Percentiles rank a stretch among this genome's conserved stretches.
phyloP scores from a whole-genome alignment of 2,113 vertebrate species.

The Sceloporus undulatus region DNA sequence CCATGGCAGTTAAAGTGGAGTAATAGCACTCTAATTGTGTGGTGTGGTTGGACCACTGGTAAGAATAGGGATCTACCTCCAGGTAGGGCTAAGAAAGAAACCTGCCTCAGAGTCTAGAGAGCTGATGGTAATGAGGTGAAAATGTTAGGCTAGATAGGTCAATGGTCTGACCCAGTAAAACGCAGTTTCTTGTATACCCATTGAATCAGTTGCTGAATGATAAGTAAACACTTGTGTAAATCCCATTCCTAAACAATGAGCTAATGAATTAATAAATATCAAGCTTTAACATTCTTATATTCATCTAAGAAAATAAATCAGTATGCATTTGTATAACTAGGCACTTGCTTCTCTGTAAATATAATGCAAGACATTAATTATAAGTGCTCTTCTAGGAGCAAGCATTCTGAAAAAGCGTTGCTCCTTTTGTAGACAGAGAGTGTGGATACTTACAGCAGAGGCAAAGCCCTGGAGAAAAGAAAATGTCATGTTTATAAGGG shows the following conservation, averaged over 20 bases:
- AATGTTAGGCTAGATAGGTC: no score
- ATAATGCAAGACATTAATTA: constrained; percentile 64
- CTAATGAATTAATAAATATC: constrained; percentile 23
- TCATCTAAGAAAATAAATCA: constrained; percentile 58
- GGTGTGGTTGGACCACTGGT: no score
- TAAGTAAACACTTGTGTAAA: no score
- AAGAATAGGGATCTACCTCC: no score
- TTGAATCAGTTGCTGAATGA: no score
- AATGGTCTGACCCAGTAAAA: no score
- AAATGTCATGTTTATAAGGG: constrained; percentile 74
- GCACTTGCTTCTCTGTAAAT: constrained; percentile 59
- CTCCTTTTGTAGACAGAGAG: constrained; percentile 67
- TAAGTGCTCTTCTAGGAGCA: constrained; percentile 54
- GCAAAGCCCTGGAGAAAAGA: constrained; percentile 70
- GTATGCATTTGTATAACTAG: constrained; percentile 6
- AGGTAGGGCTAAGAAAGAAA: no score
- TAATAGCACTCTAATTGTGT: no score
- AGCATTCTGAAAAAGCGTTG: constrained; percentile 61
- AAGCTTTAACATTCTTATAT: constrained; percentile 54
- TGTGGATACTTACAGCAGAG: constrained; percentile 57
- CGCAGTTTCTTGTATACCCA: no score
- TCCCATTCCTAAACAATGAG: neutral
- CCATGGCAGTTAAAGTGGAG: no score
- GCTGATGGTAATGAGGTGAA: no score
- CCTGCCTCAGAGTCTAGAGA: no score